Base-by-base conservation (phyloP, 2,888 invertebrate species). In the Temnothorax rugatulus region DNA sequence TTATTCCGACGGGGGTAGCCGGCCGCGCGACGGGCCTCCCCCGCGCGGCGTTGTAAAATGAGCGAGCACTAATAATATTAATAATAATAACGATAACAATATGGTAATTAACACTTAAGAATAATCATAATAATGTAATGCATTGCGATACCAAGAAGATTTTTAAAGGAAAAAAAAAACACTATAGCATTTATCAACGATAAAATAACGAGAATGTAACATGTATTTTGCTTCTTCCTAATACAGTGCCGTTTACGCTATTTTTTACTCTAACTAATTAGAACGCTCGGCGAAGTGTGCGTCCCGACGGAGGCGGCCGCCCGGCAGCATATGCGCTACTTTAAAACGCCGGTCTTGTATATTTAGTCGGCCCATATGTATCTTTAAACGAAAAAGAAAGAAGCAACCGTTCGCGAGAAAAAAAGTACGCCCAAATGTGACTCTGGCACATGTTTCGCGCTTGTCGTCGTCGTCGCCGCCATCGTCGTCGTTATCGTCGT, bases 171-270 rank as follows among this genome's bases (percentile, higher is more conserved):
- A 77, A 76, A 75, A 71, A 86, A 64, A 84, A 71, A 85, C 85
- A 92, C 92, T 92, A 92, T 93, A 94, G 91, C 93, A 93, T 93
- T 94, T 93, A 94, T 94, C 94, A 93, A 93, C 92, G 92, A 94
- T 94, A 91, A 93, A 90, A 89, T 93, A 93, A 93, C 92, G 93
- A 94, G 91, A 94, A 93, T 93, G 93, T 94, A 94, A 93, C 92
- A 92, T 93, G 94, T 94, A 95, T 94, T 95, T 94, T 94, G 95
- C 95, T 94, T 95, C 95, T 94, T 94, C 94, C 94, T 95, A 94
- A 94, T 94, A 93, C 94, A 94, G 95, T 95, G 94, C 95, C 94
- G 94, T 94, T 94, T 93, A 94, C 92, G 94, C 94, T 95, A 94
- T 95, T 94, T 95, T 95, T 95, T 94, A 95, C 94, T 93, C 93